These are phyloP conservation scores for Dicroscelio sp. DNA, from an alignment of 2,888 invertebrate genomes.

Conservation along the genomic window DNA sequence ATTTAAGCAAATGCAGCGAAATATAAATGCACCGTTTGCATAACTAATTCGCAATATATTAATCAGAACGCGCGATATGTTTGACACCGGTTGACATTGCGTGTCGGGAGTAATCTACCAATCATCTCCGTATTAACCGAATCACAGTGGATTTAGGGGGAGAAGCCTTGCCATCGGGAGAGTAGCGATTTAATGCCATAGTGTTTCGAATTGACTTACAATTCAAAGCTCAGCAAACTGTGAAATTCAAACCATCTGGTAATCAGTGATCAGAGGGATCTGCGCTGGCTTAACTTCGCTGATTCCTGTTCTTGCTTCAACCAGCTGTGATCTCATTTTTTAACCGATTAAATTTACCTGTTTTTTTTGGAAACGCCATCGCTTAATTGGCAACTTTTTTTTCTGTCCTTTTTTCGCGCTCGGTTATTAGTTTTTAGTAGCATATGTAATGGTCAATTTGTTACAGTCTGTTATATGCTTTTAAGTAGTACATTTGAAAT, in stretches of 20 bases:
- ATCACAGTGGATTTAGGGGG: conserved; percentile 50
- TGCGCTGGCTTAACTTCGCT: conserved; percentile 52
- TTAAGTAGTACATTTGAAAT: too few relatives aligned
- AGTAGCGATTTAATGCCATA: conserved; percentile 70
- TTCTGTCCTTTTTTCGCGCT: too few relatives aligned
- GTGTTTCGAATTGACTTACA: conserved; percentile 78
- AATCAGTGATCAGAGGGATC: conserved; percentile 75
- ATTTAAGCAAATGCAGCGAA: conserved; percentile 46
- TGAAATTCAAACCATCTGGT: conserved; percentile 80
- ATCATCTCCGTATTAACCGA: conserved; percentile 74
- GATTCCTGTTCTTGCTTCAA: conserved; percentile 39
- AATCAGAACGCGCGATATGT: conserved; percentile 63
- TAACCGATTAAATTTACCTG: too few relatives aligned
- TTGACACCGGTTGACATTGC: conserved; percentile 70
- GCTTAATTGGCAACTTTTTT: too few relatives aligned
- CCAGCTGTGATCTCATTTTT: conserved; percentile 7
- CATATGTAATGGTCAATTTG: too few relatives aligned
- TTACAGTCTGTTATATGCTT: too few relatives aligned
- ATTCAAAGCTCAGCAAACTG: conserved; percentile 78
- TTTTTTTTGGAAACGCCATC: too few relatives aligned
- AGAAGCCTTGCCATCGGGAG: conserved; percentile 57
- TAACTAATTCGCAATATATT: conserved; percentile 51
- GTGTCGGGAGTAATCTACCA: conserved; percentile 70
- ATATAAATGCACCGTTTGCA: conserved; percentile 58
- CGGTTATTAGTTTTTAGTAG: too few relatives aligned